phyloP scores from a whole-genome alignment of 2,113 vertebrate genomes.

The Romanogobio albipinnatus region DNA sequence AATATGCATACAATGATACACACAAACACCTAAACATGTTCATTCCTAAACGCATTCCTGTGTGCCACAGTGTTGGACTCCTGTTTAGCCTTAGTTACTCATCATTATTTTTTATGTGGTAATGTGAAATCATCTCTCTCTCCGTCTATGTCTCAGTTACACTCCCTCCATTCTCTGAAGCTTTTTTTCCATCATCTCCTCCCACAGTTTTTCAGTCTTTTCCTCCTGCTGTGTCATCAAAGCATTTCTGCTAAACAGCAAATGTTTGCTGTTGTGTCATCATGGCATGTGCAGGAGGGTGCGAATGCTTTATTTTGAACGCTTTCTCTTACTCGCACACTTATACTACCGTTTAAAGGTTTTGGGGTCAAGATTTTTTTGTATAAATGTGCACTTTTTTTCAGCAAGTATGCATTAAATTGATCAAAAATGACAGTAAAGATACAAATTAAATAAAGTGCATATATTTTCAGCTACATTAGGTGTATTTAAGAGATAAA shows the following conservation, averaged over 20 bases:
- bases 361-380: too few relatives aligned
- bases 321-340: neutral
- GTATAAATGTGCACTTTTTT: too few relatives aligned
- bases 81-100: neutral
- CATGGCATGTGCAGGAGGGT: slow-evolving; percentile 1
- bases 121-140: neutral
- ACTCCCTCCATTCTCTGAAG: neutral
- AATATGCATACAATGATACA: neutral
- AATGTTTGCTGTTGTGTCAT: slow-evolving; percentile 30
- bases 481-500: too few relatives aligned
- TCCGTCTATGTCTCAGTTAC: neutral
- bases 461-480: too few relatives aligned
- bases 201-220: slow-evolving; percentile 3
- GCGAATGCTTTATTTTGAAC: neutral
- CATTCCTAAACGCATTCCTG: neutral
- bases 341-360: neutral
- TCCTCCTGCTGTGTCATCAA: slow-evolving; percentile 25
- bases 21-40: neutral
- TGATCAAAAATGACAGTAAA: too few relatives aligned
- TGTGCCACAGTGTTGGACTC: neutral
- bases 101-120: neutral
- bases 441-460: too few relatives aligned
- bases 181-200: slow-evolving; percentile 9
- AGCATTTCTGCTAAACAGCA: slow-evolving; percentile 27
- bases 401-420: too few relatives aligned